phyloP scores from a whole-genome alignment of 2,888 invertebrate genomes.

The Strigamia maritima region DNA sequence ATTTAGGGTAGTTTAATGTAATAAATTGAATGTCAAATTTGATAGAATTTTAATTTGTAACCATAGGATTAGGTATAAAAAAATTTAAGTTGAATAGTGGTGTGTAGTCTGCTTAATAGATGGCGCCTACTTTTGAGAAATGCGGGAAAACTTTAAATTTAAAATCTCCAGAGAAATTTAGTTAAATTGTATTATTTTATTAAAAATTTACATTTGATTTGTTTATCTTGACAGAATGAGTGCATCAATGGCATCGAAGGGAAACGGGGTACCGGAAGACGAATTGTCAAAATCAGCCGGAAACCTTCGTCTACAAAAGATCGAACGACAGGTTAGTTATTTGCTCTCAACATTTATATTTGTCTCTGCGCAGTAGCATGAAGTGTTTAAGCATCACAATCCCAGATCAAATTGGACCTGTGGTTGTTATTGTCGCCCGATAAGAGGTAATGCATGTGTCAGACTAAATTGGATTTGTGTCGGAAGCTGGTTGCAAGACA shows the following conservation, averaged over 20 bases:
- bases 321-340: neutral
- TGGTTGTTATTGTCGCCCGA: neutral
- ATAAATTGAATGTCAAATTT: no score
- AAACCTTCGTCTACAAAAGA: neutral
- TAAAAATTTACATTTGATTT: neutral
- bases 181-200: no score
- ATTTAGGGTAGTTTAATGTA: no score
- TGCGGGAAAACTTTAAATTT: neutral
- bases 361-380: neutral
- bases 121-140: neutral
- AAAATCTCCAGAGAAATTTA: neutral
- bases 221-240: neutral
- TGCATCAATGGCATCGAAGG: neutral
- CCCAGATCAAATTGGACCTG: neutral
- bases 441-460: neutral
- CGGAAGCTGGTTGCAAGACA: neutral
- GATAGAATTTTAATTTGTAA: no score
- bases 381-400: neutral
- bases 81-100: no score
- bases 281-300: neutral
- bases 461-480: neutral
- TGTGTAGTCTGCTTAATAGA: no score
- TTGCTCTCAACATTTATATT: neutral
- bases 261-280: neutral
- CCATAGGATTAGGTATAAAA: no score